Evolutionary conservation across 2,888 invertebrate genomes (phyloP), one percentile per base, ranked within the genome.

Genomic region (Orthosia incerta): DNA sequence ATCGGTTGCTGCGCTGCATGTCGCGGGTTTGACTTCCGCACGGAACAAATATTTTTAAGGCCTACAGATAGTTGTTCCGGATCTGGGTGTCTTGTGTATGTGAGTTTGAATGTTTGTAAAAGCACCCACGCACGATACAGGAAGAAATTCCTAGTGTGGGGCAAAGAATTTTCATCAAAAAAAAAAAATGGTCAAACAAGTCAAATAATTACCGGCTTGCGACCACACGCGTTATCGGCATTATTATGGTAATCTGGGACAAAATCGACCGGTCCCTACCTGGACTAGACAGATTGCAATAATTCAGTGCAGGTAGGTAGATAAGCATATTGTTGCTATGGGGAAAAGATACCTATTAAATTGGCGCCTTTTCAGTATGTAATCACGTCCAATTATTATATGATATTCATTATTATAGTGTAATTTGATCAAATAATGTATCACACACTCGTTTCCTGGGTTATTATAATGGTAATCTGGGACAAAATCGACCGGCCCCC

Each of bases 371-470:
- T 18, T 23, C 39, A 56, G 15, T 46, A 65, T 39, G 7, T 48
- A 59, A 63, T 63, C 39, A 55, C 2, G n/a, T 20, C 12, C 26
- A 74, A 61, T 62, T 56, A 55, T 12, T 15, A 1, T 46, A 46
- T 48, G 46, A 50, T 78, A 26, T 15, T 39, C 39, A 48, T 78
- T 71, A 62, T 63, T 78, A 63, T 57, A 39, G 45, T 51, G 48
- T 71, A 53, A 68, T 72, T 62, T 67, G 60, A 73, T 69, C 57
- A 69, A 59, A 66, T 78, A 70, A 84, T 84, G 31, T 16, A 5
- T 64, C 4, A 15, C 56, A 39, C 12, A 53, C 31, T 20, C 48
- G 13, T 59, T 67, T 20, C 9, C 48, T 15, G 20, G 45, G 11
- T 61, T 64, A 57, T 66, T 71, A 74, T n/a, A n/a, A n/a, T 53